phyloP scores from a whole-genome alignment of 2,888 invertebrate species.

The Falcaria lacertinaria region DNA sequence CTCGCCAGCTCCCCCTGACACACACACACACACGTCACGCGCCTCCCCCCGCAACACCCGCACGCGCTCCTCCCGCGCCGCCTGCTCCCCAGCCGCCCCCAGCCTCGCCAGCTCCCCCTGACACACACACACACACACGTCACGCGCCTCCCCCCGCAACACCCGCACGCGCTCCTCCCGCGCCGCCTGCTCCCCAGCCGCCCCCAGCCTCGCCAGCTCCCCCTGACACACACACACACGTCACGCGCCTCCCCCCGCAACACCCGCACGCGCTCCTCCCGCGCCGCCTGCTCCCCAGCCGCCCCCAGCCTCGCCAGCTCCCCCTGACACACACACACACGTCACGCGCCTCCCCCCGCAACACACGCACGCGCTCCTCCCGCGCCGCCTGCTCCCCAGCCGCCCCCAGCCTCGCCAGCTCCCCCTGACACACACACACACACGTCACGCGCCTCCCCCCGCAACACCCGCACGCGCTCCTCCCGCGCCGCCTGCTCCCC shows the following conservation, averaged over 20 bases:
- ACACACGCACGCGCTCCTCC: conserved; percentile 60
- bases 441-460: conserved; percentile 60
- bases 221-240: too few species aligned
- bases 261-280: conserved; percentile 68
- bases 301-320: neutral
- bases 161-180: conserved; percentile 70
- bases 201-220: neutral
- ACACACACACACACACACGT: too few species aligned
- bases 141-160: conserved; percentile 73
- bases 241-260: conserved; percentile 73
- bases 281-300: conserved; percentile 77
- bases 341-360: conserved; percentile 72
- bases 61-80: conserved; percentile 70
- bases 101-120: too few species aligned
- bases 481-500: conserved; percentile 78
- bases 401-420: neutral
- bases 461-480: conserved; percentile 67
- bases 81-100: conserved; percentile 72
- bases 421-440: too few species aligned
- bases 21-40: conserved; percentile 26
- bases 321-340: too few species aligned
- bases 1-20: too few species aligned
- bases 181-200: conserved; percentile 77
- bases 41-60: conserved; percentile 75
- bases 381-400: conserved; percentile 80